Base-by-base conservation (phyloP, 2,113 vertebrate genomes). In the Ibidorhyncha struthersii region DNA sequence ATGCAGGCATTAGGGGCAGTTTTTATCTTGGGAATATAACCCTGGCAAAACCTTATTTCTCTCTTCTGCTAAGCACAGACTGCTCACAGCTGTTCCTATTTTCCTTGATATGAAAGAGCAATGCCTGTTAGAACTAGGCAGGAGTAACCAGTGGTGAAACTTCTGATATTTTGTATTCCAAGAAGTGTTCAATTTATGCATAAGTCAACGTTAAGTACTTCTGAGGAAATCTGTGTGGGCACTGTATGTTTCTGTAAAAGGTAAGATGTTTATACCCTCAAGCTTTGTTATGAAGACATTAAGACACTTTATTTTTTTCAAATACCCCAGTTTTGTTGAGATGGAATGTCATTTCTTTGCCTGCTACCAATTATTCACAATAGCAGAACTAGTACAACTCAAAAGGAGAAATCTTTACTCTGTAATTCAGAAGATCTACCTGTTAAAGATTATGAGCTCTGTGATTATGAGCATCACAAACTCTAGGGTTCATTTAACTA, bases 401-500 rank as follows among this genome's bases (percentile, higher is more conserved):
- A 56, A 72, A 71, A 77, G 40, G 3, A 81, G 17, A 86, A 50
- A 59, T 71, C 23, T 66, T 81, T 71, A 36, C 5, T 41, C 38
- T 67, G 52, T 34, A 69, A 76, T 82, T 94, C 56, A 84, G 41
- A 78, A 70, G 26, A 63, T 30, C 23, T 63, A 10, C 22, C 23
- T 76, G 26, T 25, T 86, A 71, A 92, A 62, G 21, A 59, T 53
- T 53, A 52, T 52, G 40, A 77, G 18, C 17, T 86, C 23, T 89
- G 26, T 78, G 52, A 84, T 85, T 79, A 61, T 41, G 65, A 87
- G 36, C 30, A 87, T 49, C 78, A 80, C 36, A 79, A 34, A 85
- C 65, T n/a, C 70, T 52, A 36, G 40, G 58, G 19, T 79, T 95
- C 62, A 71, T 79, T 96, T 93, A 96, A 91, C 74, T 79, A 87